Percentiles rank a stretch among this genome's conserved stretches.
Conservation (phyloP, 2,888 invertebrate species). For the Caenorhabditis wallacei region DNA sequence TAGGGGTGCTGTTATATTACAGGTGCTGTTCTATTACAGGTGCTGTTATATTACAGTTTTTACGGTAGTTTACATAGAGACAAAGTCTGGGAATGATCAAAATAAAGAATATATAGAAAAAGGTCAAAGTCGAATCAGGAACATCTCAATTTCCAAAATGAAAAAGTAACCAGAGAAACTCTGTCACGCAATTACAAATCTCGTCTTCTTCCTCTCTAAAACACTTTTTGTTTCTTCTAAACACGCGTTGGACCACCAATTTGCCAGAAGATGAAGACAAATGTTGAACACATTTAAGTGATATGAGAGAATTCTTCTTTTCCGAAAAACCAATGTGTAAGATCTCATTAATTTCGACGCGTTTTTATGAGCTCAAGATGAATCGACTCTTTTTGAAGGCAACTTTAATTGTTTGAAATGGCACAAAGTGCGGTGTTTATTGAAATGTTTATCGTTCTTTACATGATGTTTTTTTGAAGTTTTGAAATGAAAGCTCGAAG, state of each 20-base stretch:
- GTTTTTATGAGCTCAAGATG: conserved; percentile 35
- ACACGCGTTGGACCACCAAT: conserved; percentile 40
- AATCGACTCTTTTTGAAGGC: background rate
- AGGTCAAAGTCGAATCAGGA: background rate
- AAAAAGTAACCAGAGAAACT: conserved; percentile 34
- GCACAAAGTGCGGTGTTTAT: background rate
- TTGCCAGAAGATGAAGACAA: conserved; percentile 40
- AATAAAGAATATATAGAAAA: background rate
- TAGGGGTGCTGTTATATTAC: too few species aligned
- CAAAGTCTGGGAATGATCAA: background rate
- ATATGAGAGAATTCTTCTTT: conserved; percentile 12
- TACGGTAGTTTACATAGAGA: too few species aligned
- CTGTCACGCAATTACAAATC: conserved; percentile 36
- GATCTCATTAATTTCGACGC: conserved; percentile 38
- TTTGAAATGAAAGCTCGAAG: background rate
- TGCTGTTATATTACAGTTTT: too few species aligned
- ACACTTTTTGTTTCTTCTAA: conserved; percentile 39
- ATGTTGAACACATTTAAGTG: conserved; percentile 40
- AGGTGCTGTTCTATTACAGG: too few species aligned
- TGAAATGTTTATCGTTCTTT: conserved; percentile 1
- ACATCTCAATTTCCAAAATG: conserved; percentile 6
- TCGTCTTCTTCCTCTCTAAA: background rate
- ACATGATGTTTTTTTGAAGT: background rate
- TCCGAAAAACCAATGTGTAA: conserved; percentile 11
- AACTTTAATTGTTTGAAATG: conserved; percentile 9